A percentile compares a stretch with the other conserved stretches of the same genome.
These are phyloP conservation scores for Leptodactylus fuscus DNA, from an alignment of 2,113 vertebrate species.

Conservation along the genomic window DNA sequence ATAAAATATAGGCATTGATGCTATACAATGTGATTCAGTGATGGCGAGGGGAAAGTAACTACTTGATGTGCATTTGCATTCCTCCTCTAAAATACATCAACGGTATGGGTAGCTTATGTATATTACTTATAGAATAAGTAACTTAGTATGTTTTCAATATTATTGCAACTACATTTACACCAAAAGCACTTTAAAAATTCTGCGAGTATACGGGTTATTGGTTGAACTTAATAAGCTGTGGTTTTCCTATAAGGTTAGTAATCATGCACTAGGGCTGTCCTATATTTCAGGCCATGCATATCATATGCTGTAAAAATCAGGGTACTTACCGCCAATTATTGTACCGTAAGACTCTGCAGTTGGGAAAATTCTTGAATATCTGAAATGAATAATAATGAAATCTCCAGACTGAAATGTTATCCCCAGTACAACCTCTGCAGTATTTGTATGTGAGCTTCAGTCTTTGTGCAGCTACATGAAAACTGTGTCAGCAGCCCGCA, in stretches of 20 bases:
- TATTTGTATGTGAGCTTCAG: background rate
- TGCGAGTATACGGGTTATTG: too few species aligned
- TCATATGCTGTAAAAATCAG: background rate
- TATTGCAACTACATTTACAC: too few species aligned
- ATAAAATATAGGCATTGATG: background rate
- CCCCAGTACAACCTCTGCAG: background rate
- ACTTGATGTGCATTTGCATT: background rate
- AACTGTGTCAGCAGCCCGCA: background rate
- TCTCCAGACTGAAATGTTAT: conserved; percentile 75
- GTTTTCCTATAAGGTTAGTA: background rate
- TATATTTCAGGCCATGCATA: background rate
- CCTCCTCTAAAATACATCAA: background rate
- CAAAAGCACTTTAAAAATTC: too few species aligned
- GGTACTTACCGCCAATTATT: conserved; percentile 76
- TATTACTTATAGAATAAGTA: too few species aligned
- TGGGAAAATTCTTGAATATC: conserved; percentile 68
- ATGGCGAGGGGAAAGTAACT: background rate
- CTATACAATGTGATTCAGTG: background rate
- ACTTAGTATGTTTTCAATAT: too few species aligned
- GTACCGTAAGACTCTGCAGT: conserved; percentile 67
- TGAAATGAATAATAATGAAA: conserved; percentile 66
- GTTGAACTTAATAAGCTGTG: too few species aligned
- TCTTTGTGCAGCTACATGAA: background rate
- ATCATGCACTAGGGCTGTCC: background rate
- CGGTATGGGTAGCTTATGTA: background rate